These are phyloP conservation scores for Epinotia bilunana DNA, from an alignment of 2,888 invertebrate species.

Conservation along the genomic window DNA sequence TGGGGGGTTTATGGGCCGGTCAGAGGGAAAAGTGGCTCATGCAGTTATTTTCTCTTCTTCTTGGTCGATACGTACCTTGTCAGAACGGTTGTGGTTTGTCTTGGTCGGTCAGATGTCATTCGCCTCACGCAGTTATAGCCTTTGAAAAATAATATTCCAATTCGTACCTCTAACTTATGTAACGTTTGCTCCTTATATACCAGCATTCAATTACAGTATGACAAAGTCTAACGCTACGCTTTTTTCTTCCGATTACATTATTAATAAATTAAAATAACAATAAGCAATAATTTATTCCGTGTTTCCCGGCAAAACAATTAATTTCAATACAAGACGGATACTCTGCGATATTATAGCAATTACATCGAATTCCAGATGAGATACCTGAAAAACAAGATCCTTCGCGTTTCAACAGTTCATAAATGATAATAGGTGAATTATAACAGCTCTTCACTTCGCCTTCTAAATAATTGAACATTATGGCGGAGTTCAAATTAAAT, in stretches of 20 bases:
- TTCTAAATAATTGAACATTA: constrained; percentile 33
- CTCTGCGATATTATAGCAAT: constrained; percentile 34
- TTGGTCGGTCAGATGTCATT: too few species aligned
- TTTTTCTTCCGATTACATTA: not conserved
- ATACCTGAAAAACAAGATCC: constrained; percentile 24
- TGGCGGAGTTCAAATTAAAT: constrained; percentile 9
- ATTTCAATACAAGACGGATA: constrained; percentile 15
- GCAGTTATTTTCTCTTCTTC: too few species aligned
- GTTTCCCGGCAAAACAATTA: constrained; percentile 25
- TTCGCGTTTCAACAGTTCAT: constrained; percentile 35
- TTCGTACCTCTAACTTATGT: too few species aligned
- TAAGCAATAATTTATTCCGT: not conserved
- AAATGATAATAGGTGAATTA: constrained; percentile 42
- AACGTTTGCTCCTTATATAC: too few species aligned
- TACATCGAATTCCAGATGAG: constrained; percentile 23
- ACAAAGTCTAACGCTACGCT: too few species aligned
- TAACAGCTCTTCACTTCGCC: constrained; percentile 30
- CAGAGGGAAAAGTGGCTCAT: too few species aligned
- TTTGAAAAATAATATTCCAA: too few species aligned
- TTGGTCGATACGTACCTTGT: too few species aligned
- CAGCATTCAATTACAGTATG: too few species aligned
- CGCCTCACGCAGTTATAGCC: too few species aligned
- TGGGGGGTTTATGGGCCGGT: too few species aligned
- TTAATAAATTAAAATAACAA: constrained; percentile 21
- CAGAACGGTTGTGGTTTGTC: too few species aligned